Evolutionary conservation across 2,888 invertebrate genomes (phyloP).

Genomic region (Phaonia tiefii): DNA sequence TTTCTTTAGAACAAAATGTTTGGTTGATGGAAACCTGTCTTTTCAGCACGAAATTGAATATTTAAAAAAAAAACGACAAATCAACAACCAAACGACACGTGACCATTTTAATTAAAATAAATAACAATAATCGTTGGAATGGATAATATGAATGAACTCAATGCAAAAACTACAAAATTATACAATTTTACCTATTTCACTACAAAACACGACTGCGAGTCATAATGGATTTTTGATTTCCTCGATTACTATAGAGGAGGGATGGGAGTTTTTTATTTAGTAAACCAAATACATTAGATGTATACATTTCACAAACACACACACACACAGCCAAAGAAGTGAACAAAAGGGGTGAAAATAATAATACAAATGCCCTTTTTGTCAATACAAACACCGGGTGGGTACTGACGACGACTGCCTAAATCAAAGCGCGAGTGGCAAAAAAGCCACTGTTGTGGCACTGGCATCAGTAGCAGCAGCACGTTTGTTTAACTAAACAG

Average conservation of each 20-base stretch:
- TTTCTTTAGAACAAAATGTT: background rate
- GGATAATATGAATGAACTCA: conserved; percentile 18
- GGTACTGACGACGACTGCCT: too few species aligned
- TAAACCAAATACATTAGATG: conserved; percentile 41
- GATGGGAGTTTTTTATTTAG: conserved; percentile 26
- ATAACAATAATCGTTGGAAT: conserved; percentile 62
- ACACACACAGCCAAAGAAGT: background rate
- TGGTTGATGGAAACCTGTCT: conserved; percentile 37
- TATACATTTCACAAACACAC: conserved; percentile 51
- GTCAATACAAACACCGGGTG: conserved; percentile 10
- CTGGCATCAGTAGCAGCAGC: conserved; percentile 7
- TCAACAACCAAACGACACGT: conserved; percentile 67
- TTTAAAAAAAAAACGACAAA: conserved; percentile 38
- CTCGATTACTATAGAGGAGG: conserved; percentile 23
- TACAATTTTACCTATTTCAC: conserved; percentile 49
- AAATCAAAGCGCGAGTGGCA: background rate
- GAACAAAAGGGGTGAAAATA: conserved; percentile 34
- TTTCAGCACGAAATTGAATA: background rate
- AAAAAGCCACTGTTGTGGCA: conserved; percentile 7
- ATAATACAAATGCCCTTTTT: conserved; percentile 42
- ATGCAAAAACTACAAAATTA: conserved; percentile 48
- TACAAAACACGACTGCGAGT: conserved; percentile 1
- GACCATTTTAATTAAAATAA: conserved; percentile 70
- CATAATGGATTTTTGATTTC: conserved; percentile 61
- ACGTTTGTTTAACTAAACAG: conserved; percentile 54